phyloP scores from a whole-genome alignment of 1,140 invertebrate species.

The Hylaeus volcanicus region DNA sequence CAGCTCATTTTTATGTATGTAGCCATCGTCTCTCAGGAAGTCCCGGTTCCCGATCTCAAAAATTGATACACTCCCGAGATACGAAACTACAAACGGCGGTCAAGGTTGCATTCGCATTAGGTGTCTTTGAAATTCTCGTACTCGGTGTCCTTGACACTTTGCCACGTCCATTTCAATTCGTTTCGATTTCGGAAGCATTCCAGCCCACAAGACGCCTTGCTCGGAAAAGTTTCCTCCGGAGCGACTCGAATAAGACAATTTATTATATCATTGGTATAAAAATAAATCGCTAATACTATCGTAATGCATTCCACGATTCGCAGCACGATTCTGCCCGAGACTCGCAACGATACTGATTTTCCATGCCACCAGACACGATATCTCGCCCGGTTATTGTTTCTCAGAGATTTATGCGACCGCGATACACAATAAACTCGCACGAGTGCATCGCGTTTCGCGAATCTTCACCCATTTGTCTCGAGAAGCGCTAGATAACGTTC shows the following conservation, averaged over 20 bases:
- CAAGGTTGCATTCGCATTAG: conserved; percentile 9
- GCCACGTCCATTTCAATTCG: neutral
- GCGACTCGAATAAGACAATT: too few species aligned
- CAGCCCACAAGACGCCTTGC: too few species aligned
- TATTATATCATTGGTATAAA: too few species aligned
- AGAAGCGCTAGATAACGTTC: neutral
- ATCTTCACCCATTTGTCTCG: neutral
- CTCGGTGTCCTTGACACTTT: neutral
- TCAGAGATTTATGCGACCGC: neutral
- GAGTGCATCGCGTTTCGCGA: neutral
- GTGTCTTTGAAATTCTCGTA: neutral
- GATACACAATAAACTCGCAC: neutral
- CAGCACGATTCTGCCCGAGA: too few species aligned
- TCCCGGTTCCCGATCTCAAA: neutral
- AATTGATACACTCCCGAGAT: conserved; percentile 16
- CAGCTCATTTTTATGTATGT: conserved; percentile 33
- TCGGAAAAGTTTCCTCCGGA: neutral
- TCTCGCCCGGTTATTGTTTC: neutral
- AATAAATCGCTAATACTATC: too few species aligned
- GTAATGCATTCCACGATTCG: too few species aligned
- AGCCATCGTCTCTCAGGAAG: conserved; percentile 1
- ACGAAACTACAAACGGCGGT: neutral
- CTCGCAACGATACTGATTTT: too few species aligned
- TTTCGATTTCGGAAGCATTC: neutral
- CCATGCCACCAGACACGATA: neutral